Base-by-base conservation (phyloP, 2,888 invertebrate genomes). In the Drosophila pseudotakahashii region DNA sequence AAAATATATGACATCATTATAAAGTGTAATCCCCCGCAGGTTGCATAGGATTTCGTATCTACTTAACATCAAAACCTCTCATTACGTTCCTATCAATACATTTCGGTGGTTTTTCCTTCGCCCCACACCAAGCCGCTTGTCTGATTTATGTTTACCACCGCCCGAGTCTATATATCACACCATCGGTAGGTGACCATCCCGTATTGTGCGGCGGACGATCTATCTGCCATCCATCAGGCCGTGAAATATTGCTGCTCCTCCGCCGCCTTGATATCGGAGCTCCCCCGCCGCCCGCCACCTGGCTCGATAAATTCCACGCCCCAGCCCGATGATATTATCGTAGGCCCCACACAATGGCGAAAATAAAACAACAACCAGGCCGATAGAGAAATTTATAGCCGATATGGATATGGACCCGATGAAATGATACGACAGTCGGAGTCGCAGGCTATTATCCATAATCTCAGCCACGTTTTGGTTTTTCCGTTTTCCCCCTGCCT, bases 301-400 rank as follows among this genome's bases (percentile, higher is more conserved):
- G 76, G 88, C 73, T 74, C 64, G 86, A 85, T 88, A 83, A 83
- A 83, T 88, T 83, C 82, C 86, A 77, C 72, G 72, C 75, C 78
- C 88, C 69, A 23, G 26, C 44, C 39, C 70, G 62, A 62, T 88
- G 70, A 82, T 83, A 88, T 68, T 88, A 83, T 88, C 88, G 86
- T 39, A 54, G 71, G 74, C 74, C 67, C 88, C 82, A 83, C 88
- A 82, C 82, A 83, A 83, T 88, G 82, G 69, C 88, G 70, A 84
- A 81, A 73, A 73, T 50, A 67, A n/a, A 37, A 39, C n/a, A 34
- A 44, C 37, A 45, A 14, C 44, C 30, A 50, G 57, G 80, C 70
- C 88, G 86, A 83, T 83, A 82, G 78, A 88, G 54, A 82, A 88
- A 83, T 83, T 83, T 83, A 83, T 83, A 82, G 88, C 88, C 82